Percentiles rank a stretch among this genome's conserved stretches.
These are phyloP conservation scores for Eulithis testata DNA, from an alignment of 2,888 invertebrate species.

Conservation along the genomic window DNA sequence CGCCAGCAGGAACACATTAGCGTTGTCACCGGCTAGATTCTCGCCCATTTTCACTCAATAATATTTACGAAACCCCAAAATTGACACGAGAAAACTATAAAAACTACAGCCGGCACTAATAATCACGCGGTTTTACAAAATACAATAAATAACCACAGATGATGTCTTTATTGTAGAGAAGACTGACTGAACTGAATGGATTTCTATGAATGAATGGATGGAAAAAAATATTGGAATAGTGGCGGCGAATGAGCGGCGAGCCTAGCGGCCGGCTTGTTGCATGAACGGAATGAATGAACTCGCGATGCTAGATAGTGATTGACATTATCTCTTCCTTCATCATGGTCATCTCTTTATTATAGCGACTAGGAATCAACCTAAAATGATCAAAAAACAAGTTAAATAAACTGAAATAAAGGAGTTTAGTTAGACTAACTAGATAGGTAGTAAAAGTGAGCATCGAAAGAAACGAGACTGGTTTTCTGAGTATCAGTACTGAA, in stretches of 20 bases:
- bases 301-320: too few species aligned
- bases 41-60: constrained; percentile 79
- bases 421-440: too few species aligned
- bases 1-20: constrained; percentile 61
- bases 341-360: too few species aligned
- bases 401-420: too few species aligned
- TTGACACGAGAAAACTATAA: constrained; percentile 40
- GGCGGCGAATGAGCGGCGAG: not conserved
- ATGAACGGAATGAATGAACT: too few species aligned
- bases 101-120: constrained; percentile 49
- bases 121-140: constrained; percentile 70
- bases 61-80: constrained; percentile 52
- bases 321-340: too few species aligned
- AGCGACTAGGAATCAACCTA: too few species aligned
- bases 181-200: constrained; percentile 43
- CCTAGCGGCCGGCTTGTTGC: not conserved
- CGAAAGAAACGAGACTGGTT: too few species aligned
- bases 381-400: too few species aligned
- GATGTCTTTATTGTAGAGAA: not conserved
- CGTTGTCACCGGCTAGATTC: constrained; percentile 66
- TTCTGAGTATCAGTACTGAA: too few species aligned
- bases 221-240: not conserved
- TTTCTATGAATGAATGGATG: constrained; percentile 45
- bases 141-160: constrained; percentile 56
- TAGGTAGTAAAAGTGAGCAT: too few species aligned